A percentile compares a stretch with the other conserved stretches of the same genome.
These are phyloP conservation scores for Acrossocheilus fasciatus DNA, from an alignment of 2,797 vertebrate genomes.

Conservation along the genomic window DNA sequence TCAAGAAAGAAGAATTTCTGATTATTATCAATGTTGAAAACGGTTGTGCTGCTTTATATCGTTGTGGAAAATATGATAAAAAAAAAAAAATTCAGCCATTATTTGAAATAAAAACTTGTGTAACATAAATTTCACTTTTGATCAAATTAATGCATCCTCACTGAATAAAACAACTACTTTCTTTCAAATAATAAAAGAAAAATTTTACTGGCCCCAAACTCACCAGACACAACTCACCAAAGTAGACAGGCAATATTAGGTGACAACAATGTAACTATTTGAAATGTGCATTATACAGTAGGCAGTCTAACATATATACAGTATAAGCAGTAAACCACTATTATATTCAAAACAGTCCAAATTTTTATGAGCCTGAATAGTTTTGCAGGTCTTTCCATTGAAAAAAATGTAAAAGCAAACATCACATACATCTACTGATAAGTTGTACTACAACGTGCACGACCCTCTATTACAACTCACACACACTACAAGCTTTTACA, in stretches of 20 bases:
- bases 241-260: background rate
- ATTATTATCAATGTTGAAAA: background rate
- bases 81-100: too few relatives aligned
- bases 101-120: background rate
- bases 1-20: background rate
- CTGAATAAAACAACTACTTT: background rate
- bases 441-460: background rate
- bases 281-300: background rate
- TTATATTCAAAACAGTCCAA: background rate
- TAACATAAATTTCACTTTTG: background rate
- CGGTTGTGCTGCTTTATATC: background rate
- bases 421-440: background rate
- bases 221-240: background rate
- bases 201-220: background rate
- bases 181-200: background rate
- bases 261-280: background rate
- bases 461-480: slow-evolving; percentile 4
- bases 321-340: background rate
- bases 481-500: slow-evolving; percentile 20
- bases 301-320: background rate
- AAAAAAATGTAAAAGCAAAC: background rate
- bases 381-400: background rate
- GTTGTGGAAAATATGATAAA: background rate
- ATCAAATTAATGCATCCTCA: background rate
- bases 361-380: background rate